Conservation (phyloP, 2,113 vertebrate species). For the Syrrhaptes paradoxus region DNA sequence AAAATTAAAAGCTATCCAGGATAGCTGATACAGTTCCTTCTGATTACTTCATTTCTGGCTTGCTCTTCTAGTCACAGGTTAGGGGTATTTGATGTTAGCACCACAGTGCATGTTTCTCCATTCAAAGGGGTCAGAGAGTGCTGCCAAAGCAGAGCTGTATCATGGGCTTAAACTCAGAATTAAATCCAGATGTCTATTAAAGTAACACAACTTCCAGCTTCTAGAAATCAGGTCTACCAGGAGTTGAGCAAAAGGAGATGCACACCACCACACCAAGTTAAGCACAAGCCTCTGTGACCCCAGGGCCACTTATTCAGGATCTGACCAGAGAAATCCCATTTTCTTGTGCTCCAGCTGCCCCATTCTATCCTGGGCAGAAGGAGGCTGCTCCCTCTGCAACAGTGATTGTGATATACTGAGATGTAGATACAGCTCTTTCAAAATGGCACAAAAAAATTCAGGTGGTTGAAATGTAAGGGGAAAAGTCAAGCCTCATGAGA, state of each 20-base stretch:
- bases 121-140: not conserved
- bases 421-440: not conserved
- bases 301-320: not conserved
- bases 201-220: not conserved
- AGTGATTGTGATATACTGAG: not conserved
- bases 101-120: not conserved
- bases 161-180: not conserved
- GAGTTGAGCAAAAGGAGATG: not conserved
- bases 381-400: not conserved
- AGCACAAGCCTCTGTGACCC: not conserved
- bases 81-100: not conserved
- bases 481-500: not conserved
- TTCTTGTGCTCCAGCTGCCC: not conserved
- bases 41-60: not conserved
- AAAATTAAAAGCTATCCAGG: not conserved
- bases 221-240: fast-evolving
- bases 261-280: fast-evolving
- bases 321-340: not conserved
- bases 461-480: fast-evolving
- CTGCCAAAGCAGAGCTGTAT: not conserved
- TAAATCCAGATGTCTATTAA: not conserved
- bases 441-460: not conserved
- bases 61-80: not conserved
- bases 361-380: not conserved
- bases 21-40: not conserved